Percentiles rank a stretch among this genome's conserved stretches.
Evolutionary conservation across 1,140 invertebrate species (phyloP).

Genomic region (Alviniconcha marisindica): DNA sequence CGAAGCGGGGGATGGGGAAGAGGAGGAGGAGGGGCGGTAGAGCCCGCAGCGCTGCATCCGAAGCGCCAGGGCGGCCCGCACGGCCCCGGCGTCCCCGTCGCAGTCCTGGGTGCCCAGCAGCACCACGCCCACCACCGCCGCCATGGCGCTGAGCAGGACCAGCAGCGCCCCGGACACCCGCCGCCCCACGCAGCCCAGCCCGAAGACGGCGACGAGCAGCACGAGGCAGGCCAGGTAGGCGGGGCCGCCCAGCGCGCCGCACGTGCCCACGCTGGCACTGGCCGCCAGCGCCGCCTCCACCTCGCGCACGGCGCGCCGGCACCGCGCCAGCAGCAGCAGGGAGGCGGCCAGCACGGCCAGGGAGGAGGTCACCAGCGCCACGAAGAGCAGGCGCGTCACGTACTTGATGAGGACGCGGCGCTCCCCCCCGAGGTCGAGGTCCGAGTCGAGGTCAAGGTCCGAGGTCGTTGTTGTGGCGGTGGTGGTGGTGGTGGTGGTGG

Average conservation of each 20-base stretch:
- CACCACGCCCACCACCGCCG: conserved; percentile 36
- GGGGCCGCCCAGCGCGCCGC: conserved; percentile 43
- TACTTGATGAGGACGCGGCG: background rate
- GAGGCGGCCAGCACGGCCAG: conserved; percentile 11
- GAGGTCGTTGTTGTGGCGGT: background rate
- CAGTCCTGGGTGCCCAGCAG: conserved; percentile 36
- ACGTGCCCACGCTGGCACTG: conserved; percentile 34
- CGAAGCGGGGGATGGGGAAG: background rate
- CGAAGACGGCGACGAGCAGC: conserved; percentile 46
- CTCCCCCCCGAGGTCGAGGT: conserved; percentile 3
- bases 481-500: too few species aligned
- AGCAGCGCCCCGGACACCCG: conserved; percentile 43
- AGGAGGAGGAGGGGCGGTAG: background rate
- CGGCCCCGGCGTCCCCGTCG: background rate
- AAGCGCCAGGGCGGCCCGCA: background rate
- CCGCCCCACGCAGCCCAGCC: conserved; percentile 50
- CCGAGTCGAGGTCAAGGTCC: background rate
- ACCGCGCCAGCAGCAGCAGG: conserved; percentile 37
- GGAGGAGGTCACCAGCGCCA: conserved; percentile 23
- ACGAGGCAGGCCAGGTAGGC: conserved; percentile 48
- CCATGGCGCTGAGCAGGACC: conserved; percentile 38
- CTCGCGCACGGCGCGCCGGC: conserved; percentile 23
- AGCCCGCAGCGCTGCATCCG: conserved; percentile 7
- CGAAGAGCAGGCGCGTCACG: conserved; percentile 34
- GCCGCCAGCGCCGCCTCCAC: conserved; percentile 27